Evolutionary conservation across 1,140 invertebrate genomes (phyloP).

Genomic region (Euwallacea similis): DNA sequence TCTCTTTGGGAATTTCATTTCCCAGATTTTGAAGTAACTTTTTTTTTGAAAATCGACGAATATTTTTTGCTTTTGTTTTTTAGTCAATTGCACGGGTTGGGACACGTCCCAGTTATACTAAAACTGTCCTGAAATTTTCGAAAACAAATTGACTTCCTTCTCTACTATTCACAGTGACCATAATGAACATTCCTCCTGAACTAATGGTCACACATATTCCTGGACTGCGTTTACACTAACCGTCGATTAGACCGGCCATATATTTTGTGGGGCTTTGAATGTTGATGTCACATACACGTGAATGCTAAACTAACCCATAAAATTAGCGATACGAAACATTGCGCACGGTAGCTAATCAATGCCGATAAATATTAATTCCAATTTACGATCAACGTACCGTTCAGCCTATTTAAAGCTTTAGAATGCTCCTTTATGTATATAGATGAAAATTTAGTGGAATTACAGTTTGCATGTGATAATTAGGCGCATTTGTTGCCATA

Average conservation of each 20-base stretch:
- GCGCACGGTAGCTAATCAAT: constrained; percentile 9
- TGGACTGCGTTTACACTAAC: constrained; percentile 4
- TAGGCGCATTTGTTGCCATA: no score
- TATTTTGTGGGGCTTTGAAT: constrained; percentile 17
- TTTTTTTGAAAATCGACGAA: no score
- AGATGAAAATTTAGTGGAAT: not conserved
- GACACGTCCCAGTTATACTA: no score
- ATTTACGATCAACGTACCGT: constrained; percentile 8
- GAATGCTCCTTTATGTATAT: not conserved
- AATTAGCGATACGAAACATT: constrained; percentile 25
- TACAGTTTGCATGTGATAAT: not conserved
- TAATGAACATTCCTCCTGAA: not conserved
- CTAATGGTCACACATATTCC: not conserved
- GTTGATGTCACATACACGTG: constrained; percentile 23
- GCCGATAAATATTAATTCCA: constrained; percentile 25
- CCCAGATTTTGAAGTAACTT: no score
- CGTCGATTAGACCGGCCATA: constrained; percentile 13
- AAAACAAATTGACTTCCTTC: not conserved
- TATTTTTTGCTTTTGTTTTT: no score
- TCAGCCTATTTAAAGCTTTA: not conserved
- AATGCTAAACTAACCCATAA: constrained; percentile 26
- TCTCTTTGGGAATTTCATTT: no score
- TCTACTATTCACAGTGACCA: not conserved
- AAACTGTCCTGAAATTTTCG: not conserved
- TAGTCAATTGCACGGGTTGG: no score